Base-by-base conservation (phyloP, 1,140 invertebrate genomes). In the Saccostrea glomerata region DNA sequence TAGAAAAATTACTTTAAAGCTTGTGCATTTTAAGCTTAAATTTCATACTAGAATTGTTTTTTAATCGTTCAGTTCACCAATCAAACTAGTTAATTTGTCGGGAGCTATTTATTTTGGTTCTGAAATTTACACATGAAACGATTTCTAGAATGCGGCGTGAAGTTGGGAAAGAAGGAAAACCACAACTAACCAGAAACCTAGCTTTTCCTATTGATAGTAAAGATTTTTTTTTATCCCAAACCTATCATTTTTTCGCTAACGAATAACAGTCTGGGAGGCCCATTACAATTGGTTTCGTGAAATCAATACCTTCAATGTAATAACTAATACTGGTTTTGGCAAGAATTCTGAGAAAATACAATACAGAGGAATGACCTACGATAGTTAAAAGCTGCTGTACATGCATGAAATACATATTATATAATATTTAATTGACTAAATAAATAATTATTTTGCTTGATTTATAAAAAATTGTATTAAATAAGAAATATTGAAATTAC, bases 231-330 rank as follows among this genome's bases (percentile, higher is more conserved):
- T 30, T 77, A 77, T 36, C 70, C 70, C 2, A 36, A 77, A 13
- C 30, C 70, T 77, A 77, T 77, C 23, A 77, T 77, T 77, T n/a
- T 77, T 77, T 25, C 70, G 70, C 70, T 36, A 36, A 77, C 70
- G 30, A 6, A 15, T 36, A 30, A 30, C 70, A 25, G 2, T 30
- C 17, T 77, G 70, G 70, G 70, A 77, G 70, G 70, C 11, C 11
- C 70, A 11, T 77, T 30, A 36, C 25, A 15, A 77, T 77, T 30
- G 30, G 30, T 12, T 30, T 77, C 30, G 9, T 11, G 70, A 25
- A 30, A 77, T 77, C 70, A 25, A 77, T 77, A 77, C 13, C 23
- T 30, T 77, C 25, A 5, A 12, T 77, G 12, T 23, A 13, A 15
- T 77, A 36, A 77, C 25, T 23, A 12, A 77, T 30, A 3, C 70